Conservation (phyloP, 2,113 vertebrate species). For the Malaclemys terrapin region DNA sequence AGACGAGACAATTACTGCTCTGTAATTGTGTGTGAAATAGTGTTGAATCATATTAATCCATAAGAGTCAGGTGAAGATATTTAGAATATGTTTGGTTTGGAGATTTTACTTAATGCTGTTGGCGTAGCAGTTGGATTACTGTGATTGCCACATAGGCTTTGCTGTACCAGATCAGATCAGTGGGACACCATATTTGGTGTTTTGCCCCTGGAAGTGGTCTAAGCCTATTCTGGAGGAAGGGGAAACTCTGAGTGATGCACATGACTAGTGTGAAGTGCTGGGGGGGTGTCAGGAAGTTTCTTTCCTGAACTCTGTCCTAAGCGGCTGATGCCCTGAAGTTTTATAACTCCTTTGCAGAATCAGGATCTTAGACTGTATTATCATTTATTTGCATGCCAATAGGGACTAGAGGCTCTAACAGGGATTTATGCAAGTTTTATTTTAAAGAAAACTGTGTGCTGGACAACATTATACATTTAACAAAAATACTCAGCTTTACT, state of each 20-base stretch:
- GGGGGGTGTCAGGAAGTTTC: not conserved
- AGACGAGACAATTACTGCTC: not conserved
- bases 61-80: not conserved
- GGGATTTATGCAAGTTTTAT: not conserved
- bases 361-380: not conserved
- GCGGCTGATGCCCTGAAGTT: not conserved
- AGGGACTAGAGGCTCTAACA: not conserved
- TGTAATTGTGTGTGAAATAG: not conserved
- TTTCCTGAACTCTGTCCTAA: not conserved
- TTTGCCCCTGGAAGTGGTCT: too few species aligned
- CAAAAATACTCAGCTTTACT: not conserved
- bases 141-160: not conserved
- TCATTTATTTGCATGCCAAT: not conserved
- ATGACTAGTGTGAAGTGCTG: not conserved
- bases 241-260: not conserved
- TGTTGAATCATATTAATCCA: not conserved
- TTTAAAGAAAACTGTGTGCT: not conserved
- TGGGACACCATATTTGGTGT: not conserved
- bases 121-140: not conserved
- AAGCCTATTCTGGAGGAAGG: not conserved
- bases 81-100: not conserved
- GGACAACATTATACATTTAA: too few species aligned
- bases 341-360: not conserved
- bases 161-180: not conserved
- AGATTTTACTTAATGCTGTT: not conserved